Evolutionary conservation across 2,113 vertebrate species (phyloP), one percentile per base, ranked within the genome.

Genomic region (Paradoxurus hermaphroditus): DNA sequence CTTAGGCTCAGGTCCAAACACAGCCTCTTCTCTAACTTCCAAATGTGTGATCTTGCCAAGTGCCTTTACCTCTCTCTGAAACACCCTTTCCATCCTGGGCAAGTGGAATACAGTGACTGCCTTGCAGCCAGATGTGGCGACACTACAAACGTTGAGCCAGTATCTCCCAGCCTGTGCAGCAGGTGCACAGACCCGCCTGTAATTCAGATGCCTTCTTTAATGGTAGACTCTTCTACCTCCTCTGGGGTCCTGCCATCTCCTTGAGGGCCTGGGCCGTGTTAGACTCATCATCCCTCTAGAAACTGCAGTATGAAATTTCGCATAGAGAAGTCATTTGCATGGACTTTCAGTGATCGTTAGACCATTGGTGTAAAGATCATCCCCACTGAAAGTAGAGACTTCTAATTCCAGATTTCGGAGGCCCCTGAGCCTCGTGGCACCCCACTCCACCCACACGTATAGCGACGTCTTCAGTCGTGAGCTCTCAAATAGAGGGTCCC

Each of bases 31-130:
- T 59, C 62, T 79, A 68, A 31, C n/a, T 36, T 90, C 46, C 23
- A 7, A 4, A 39, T 67, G 8, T 1, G 3, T 10, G 39, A 46
- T 41, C 21, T 62, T 25, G 7, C 15, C 73, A 63, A 56, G 18
- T 36, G 25, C 27, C 41, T 62, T 39, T 15, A 34, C 7, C 10
- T 65, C 62, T 79, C 36, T 62, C 25, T 63, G 34, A 75, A 41
- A 51, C 41, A 93, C 81, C 78, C n/a, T 90, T 49, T 94, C 63
- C 31, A 91, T 21, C 49, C 41, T 36, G 23, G 19, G 29, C 63
- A 82, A 19, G 14, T 21, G 14, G 29, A 44, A 16, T 39, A 9
- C 0, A 29, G 34, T 13, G 25, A 41, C 13, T 34, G 2, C 36
- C 44, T 56, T 53, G 4, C 4, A 39, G 27, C 7, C 41, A 63